A percentile compares a stretch with the other conserved stretches of the same genome.
Evolutionary conservation across 2,113 vertebrate genomes (phyloP).

Genomic region (Trematomus loennbergii): DNA sequence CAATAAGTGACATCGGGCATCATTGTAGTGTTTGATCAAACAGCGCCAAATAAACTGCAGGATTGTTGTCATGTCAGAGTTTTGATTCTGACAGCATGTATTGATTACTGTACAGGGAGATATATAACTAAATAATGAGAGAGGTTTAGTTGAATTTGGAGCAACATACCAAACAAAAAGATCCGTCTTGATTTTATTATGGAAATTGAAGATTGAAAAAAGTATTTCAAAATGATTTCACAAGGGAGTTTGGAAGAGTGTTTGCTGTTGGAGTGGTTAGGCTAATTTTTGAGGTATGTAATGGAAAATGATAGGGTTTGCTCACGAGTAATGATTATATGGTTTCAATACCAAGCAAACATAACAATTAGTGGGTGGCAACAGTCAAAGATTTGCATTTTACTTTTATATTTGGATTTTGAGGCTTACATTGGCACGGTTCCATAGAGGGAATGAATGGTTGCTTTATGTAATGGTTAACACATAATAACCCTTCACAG

Average conservation of each 20-base stretch:
- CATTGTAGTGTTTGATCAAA: slow-evolving; percentile 47
- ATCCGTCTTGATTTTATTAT: slow-evolving; percentile 27
- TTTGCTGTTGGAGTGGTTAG: slow-evolving; percentile 22
- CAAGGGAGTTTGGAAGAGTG: neutral
- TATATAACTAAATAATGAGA: slow-evolving; percentile 9
- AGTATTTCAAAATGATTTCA: slow-evolving; percentile 5
- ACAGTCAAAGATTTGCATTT: slow-evolving; percentile 55
- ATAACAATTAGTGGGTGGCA: slow-evolving; percentile 52
- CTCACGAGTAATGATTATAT: slow-evolving; percentile 47
- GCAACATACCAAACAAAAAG: neutral
- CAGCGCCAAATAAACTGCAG: slow-evolving; percentile 3
- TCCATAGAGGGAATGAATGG: slow-evolving; percentile 61
- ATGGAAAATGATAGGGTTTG: slow-evolving; percentile 57
- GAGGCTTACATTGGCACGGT: slow-evolving; percentile 42
- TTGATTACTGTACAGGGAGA: slow-evolving; percentile 15
- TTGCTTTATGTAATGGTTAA: slow-evolving; percentile 57
- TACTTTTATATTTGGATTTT: slow-evolving; percentile 55
- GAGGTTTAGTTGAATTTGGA: slow-evolving; percentile 23
- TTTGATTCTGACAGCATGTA: slow-evolving; percentile 36
- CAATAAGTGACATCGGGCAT: slow-evolving; percentile 34
- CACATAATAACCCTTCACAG: slow-evolving; percentile 50
- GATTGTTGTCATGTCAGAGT: neutral
- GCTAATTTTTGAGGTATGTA: slow-evolving; percentile 38
- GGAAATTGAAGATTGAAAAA: neutral
- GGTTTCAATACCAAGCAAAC: slow-evolving; percentile 46